Base-by-base conservation (phyloP, 2,888 invertebrate species). In the Trichogramma dendrolimi region DNA sequence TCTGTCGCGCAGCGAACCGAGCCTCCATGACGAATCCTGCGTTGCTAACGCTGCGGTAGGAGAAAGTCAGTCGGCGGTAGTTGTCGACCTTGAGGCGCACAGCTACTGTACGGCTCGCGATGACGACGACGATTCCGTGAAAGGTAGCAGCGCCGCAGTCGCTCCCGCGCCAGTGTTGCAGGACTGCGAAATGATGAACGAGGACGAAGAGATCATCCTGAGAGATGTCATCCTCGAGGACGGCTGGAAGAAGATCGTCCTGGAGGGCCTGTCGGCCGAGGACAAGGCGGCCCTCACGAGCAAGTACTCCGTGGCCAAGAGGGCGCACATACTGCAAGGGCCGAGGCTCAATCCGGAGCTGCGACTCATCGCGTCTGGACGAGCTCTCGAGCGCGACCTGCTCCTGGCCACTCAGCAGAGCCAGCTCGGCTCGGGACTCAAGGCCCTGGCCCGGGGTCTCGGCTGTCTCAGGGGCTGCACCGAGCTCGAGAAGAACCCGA, bases 301-400 rank as follows among this genome's bases (percentile, higher is more conserved):
- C 5, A 68, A 67, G 46, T 65, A 68, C 11, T 60, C 60, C 14
- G 14, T 58, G 1, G 47, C 50, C 14, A 10, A 41, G 4, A 66
- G 63, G 7, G 64, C 60, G 39, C 5, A 10, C 1, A 38, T 46
- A 4, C 27, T 63, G 10, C 55, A 47, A 39, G 66, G 52, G 4
- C 66, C 63, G 4, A 47, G 42, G 5, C 27, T 66, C 6, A 66
- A 68, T 39, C 27, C 49, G n/a, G 63, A 67, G 48, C 41, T 67
- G 7, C 47, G 55, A 44, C 27, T 48, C 1, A 14, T 56, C 38
- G 54, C 53, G 10, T 51, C 50, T 6, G 41, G 48, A 11, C 40
- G 49, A 4, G 57, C 51, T 27, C 4, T 64, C n/a, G 11, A 52
- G 27, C 62, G 55, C 39, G 66, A 68, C 42, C 10, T 0, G 3